Base-by-base conservation (phyloP, 1,140 invertebrate species). In the Nebria ingens region DNA sequence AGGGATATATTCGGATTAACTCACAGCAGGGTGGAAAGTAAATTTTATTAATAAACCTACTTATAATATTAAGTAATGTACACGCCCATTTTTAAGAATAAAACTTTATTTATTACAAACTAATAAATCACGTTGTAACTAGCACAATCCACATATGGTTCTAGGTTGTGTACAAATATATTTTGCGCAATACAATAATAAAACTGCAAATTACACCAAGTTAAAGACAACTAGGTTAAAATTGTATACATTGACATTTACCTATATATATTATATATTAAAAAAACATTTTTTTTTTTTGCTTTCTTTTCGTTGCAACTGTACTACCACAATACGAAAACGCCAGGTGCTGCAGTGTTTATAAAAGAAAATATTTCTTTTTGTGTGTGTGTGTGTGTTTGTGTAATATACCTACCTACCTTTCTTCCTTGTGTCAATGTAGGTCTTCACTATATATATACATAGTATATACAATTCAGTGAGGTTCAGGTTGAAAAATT, bases 181-280 rank as follows among this genome's bases (percentile, higher is more conserved):
- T 34, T 34, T 34, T 34, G 25, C 25, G 25, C 25, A 34, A 34
- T 34, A n/a, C n/a, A 9, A 34, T 34, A 34, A 34, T 34, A 34
- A 34, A 34, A 34, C 6, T 34, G n/a, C 6, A 34, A 34, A n/a
- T 34, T 34, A 34, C n/a, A 34, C 25, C 40, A 12, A 17, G 9
- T 12, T 12, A 45, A 45, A 45, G 40, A 45, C 9, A 45, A 11
- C 40, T 45, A 45, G 40, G 40, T 12, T 17, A 45, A 9, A 17
- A 45, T 17, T 17, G 40, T 45, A 45, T 45, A 11, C 15, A 17
- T 45, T 45, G 40, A 45, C 40, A 45, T 45, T 45, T 45, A 45
- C 40, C 40, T 45, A 45, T 45, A 12, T 45, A 9, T 6, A 45
- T 45, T 45, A n/a, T n/a, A n/a, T n/a, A n/a, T n/a, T n/a, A n/a